Evolutionary conservation across 2,113 vertebrate genomes (phyloP).

Genomic region (Mionectes macconnelli): DNA sequence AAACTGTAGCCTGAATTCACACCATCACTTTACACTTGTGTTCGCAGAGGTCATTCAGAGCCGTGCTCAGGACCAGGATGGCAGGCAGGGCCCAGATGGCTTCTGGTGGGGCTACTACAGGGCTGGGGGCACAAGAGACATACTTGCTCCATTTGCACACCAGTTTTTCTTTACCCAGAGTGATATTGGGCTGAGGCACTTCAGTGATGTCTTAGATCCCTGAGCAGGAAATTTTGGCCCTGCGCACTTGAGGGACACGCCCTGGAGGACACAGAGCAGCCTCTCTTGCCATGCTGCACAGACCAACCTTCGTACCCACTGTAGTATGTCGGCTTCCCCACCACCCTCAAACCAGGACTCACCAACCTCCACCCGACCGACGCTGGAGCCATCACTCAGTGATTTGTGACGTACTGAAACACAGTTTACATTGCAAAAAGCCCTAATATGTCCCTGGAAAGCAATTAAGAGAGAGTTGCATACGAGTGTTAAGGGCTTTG

Average conservation of each 20-base stretch:
- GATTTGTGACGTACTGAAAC: slow-evolving; percentile 54
- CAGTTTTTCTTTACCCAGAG: neutral
- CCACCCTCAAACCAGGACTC: neutral
- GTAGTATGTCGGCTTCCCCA: neutral
- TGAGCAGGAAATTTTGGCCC: neutral
- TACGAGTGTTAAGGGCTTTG: neutral
- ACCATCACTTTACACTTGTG: neutral
- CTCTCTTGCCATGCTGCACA: rapidly evolving
- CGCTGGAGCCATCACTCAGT: neutral
- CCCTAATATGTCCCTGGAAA: slow-evolving; percentile 36
- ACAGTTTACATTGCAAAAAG: slow-evolving; percentile 40
- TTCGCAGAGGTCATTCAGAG: neutral
- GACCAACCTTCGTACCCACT: neutral
- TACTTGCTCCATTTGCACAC: neutral
- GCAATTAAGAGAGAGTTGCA: slow-evolving; percentile 11
- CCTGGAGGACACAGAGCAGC: neutral
- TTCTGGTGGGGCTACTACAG: neutral
- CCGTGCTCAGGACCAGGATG: rapidly evolving
- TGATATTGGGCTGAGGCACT: neutral
- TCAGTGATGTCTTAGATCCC: neutral
- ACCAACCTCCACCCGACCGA: neutral
- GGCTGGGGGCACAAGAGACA: neutral
- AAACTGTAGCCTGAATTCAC: neutral
- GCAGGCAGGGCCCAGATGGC: neutral
- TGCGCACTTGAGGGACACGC: rapidly evolving